Conservation (phyloP, 23 tunicate genomes). For the Styela plicata region DNA sequence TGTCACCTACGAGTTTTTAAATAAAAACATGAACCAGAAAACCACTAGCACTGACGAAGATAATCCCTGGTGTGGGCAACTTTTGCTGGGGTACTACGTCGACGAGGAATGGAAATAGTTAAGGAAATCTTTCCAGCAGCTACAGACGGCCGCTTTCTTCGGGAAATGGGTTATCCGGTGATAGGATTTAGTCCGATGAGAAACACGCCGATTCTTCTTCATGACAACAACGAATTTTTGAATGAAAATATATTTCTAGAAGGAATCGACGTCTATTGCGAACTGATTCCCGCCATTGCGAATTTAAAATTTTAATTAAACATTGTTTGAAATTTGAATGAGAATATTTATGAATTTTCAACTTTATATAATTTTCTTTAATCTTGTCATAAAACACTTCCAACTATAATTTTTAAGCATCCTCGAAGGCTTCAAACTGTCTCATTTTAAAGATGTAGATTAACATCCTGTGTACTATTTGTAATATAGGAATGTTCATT, state of each 20-base stretch:
- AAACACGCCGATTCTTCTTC: constrained; percentile 86
- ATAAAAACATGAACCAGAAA: constrained; percentile 27
- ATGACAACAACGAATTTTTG: constrained; percentile 93
- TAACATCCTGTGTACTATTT: too few species aligned
- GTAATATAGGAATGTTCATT: too few species aligned
- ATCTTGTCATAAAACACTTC: too few species aligned
- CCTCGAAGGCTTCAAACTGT: too few species aligned
- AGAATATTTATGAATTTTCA: too few species aligned
- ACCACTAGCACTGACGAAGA: not conserved
- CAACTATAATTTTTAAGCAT: too few species aligned
- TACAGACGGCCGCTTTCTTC: constrained; percentile 79
- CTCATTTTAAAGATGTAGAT: too few species aligned
- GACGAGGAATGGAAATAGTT: constrained; percentile 35
- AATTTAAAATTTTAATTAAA: constrained; percentile 18
- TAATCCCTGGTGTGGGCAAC: constrained; percentile 44
- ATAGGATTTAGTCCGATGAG: constrained; percentile 98
- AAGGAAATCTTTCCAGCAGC: constrained; percentile 73
- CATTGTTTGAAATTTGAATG: not conserved
- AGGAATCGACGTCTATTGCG: constrained; percentile 85
- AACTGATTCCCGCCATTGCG: constrained; percentile 77
- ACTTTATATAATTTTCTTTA: too few species aligned
- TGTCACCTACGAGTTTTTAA: constrained; percentile 55
- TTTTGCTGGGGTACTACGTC: not conserved
- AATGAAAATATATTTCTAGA: constrained; percentile 82
- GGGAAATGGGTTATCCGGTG: constrained; percentile 71